These are phyloP conservation scores for Chymomyza fuscimana DNA, from an alignment of 2,888 invertebrate genomes.

Conservation along the genomic window DNA sequence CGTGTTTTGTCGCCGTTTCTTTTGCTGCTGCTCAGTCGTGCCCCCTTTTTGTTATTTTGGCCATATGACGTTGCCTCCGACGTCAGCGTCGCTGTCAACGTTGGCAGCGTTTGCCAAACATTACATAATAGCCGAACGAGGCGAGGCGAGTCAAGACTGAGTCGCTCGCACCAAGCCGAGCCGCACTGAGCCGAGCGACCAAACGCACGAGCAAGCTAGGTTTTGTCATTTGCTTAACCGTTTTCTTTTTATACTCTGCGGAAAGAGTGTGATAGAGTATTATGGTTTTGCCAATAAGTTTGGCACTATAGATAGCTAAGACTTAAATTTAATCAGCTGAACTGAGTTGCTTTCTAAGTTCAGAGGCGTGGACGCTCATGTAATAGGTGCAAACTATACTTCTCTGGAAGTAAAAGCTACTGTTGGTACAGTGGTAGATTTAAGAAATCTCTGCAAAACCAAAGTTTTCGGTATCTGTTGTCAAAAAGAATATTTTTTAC, in stretches of 20 bases:
- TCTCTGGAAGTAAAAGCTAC: too few species aligned
- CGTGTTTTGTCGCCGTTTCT: conserved; percentile 29
- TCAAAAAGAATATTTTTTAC: too few species aligned
- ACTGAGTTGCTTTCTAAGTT: too few species aligned
- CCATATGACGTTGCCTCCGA: conserved; percentile 51
- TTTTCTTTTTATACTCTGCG: conserved; percentile 15
- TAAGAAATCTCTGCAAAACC: too few species aligned
- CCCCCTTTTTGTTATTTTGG: conserved; percentile 64
- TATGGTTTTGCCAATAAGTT: not conserved
- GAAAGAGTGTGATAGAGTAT: not conserved
- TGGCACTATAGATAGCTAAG: not conserved
- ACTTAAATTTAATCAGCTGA: too few species aligned
- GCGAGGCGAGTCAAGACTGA: conserved; percentile 14
- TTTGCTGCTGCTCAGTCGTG: conserved; percentile 60
- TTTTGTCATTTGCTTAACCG: conserved; percentile 41
- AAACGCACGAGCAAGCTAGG: conserved; percentile 24
- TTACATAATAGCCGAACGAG: conserved; percentile 50
- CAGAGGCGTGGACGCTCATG: too few species aligned
- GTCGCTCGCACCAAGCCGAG: conserved; percentile 21
- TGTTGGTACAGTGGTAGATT: too few species aligned
- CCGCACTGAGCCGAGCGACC: conserved; percentile 13
- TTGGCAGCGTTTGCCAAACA: conserved; percentile 34
- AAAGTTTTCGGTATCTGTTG: too few species aligned
- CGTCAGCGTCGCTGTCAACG: conserved; percentile 13
- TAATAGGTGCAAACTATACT: too few species aligned